Evolutionary conservation across 2,888 invertebrate species (phyloP).

Genomic region (Euclidia mi): DNA sequence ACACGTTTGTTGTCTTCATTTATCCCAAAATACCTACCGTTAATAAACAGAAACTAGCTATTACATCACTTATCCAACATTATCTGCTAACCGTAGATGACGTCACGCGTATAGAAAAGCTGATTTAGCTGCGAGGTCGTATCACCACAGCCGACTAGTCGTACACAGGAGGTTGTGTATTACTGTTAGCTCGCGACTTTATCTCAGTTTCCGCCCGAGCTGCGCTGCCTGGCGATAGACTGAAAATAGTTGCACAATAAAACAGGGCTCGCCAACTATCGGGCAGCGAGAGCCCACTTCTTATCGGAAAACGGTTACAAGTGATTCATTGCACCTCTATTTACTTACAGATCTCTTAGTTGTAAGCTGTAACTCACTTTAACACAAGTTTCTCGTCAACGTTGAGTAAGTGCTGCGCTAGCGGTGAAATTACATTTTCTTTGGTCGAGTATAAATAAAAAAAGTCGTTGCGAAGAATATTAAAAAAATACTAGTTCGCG

Average conservation of each 20-base stretch:
- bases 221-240: conserved; percentile 83
- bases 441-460: conserved; percentile 3
- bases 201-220: conserved; percentile 86
- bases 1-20: too few relatives aligned
- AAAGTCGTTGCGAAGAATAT: not conserved
- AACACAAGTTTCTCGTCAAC: conserved; percentile 31
- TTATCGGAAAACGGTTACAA: conserved; percentile 79
- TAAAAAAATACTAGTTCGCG: too few relatives aligned
- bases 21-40: too few relatives aligned
- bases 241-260: conserved; percentile 88
- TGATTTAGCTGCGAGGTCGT: too few relatives aligned
- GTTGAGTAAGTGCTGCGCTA: not conserved
- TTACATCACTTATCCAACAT: too few relatives aligned
- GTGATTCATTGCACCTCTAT: conserved; percentile 83
- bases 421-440: conserved; percentile 2
- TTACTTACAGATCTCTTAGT: conserved; percentile 74
- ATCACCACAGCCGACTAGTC: conserved; percentile 13
- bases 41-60: too few relatives aligned
- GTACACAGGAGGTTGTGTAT: conserved; percentile 74
- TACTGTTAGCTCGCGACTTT: conserved; percentile 83
- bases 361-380: conserved; percentile 57
- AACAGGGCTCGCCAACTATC: conserved; percentile 80
- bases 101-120: too few relatives aligned
- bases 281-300: conserved; percentile 61
- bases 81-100: too few relatives aligned